Percentiles rank a stretch among this genome's conserved stretches.
These are phyloP conservation scores for Melanotaenia nigrans DNA, from an alignment of 2,797 vertebrate genomes.

Conservation along the genomic window DNA sequence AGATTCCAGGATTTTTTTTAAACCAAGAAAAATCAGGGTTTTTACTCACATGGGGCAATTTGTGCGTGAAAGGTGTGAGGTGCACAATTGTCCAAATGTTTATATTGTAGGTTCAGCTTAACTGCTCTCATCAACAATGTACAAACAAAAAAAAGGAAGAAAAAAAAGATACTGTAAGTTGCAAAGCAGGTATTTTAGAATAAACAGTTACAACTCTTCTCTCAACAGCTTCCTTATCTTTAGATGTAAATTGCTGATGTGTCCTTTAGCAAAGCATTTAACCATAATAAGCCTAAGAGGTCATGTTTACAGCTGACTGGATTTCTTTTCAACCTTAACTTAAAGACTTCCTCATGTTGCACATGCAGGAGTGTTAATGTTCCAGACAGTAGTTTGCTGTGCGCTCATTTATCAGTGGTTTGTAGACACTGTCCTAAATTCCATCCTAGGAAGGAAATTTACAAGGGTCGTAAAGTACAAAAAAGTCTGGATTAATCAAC, in stretches of 20 bases:
- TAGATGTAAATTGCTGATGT: too few relatives aligned
- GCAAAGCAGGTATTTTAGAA: not conserved
- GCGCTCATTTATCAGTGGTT: too few relatives aligned
- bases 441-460: too few relatives aligned
- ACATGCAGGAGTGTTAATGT: too few relatives aligned
- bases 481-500: too few relatives aligned
- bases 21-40: not conserved
- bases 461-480: too few relatives aligned
- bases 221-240: too few relatives aligned
- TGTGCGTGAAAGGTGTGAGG: not conserved
- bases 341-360: too few relatives aligned
- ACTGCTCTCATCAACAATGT: not conserved
- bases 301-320: not conserved
- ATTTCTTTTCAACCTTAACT: too few relatives aligned
- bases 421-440: too few relatives aligned
- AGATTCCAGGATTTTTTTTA: constrained; percentile 7
- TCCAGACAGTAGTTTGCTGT: not conserved
- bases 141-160: not conserved
- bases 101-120: not conserved
- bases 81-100: not conserved
- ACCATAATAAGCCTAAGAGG: not conserved
- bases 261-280: not conserved
- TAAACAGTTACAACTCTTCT: not conserved
- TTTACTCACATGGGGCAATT: not conserved
- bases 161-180: not conserved